These are phyloP conservation scores for Labeo catla DNA, from an alignment of 2,113 vertebrate species.

Conservation along the genomic window DNA sequence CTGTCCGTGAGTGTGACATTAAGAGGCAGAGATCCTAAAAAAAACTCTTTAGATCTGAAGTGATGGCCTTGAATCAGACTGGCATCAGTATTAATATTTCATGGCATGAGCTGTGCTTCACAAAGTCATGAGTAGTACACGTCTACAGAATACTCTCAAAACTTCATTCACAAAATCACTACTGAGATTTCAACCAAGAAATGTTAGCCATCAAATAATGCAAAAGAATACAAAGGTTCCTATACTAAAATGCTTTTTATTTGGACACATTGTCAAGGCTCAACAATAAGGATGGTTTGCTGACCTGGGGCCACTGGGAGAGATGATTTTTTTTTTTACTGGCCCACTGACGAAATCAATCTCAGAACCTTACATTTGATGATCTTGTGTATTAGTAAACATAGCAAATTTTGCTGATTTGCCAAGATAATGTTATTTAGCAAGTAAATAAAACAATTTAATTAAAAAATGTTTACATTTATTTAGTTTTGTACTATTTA, in stretches of 20 bases:
- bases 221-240: neutral
- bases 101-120: constrained; percentile 35
- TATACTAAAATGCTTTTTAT: neutral
- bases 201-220: neutral
- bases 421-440: too few relatives aligned
- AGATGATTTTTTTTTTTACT: neutral
- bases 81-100: constrained; percentile 46
- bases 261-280: neutral
- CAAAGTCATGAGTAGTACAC: neutral
- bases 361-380: neutral
- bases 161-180: constrained; percentile 26
- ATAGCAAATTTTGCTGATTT: too few relatives aligned
- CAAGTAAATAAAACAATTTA: too few relatives aligned
- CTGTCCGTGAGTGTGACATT: constrained; percentile 41
- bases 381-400: neutral
- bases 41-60: constrained; percentile 40
- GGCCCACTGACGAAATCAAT: neutral
- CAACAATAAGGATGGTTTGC: neutral
- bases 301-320: neutral
- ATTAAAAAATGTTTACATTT: too few relatives aligned
- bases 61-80: constrained; percentile 35
- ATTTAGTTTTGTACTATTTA: too few relatives aligned
- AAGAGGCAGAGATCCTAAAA: constrained; percentile 37
- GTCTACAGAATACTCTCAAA: constrained; percentile 17
- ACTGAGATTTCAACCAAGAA: neutral